These are phyloP conservation scores for Mya arenaria DNA, from an alignment of 1,140 invertebrate genomes.

Conservation along the genomic window DNA sequence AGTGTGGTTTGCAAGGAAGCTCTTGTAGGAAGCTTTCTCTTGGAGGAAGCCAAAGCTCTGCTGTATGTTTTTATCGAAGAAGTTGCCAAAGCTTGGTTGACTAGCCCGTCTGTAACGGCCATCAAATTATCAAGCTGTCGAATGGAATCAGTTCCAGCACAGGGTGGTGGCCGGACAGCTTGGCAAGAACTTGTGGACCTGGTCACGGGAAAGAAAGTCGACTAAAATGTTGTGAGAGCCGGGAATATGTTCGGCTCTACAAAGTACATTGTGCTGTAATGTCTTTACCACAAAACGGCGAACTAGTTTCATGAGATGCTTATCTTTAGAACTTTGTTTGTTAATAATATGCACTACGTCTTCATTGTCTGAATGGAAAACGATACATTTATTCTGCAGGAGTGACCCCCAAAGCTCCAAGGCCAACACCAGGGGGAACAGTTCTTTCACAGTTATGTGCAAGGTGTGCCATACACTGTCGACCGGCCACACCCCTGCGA, in stretches of 20 bases:
- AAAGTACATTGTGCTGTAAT: neutral
- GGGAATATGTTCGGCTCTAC: neutral
- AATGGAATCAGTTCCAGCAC: neutral
- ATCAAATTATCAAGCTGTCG: neutral
- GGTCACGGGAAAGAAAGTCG: neutral
- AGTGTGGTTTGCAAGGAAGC: neutral
- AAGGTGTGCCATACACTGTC: neutral
- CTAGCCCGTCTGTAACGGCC: neutral
- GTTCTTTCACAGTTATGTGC: neutral
- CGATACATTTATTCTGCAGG: slow-evolving; percentile 3
- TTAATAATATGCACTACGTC: slow-evolving; percentile 7
- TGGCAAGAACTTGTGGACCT: slow-evolving; percentile 4
- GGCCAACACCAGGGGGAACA: slow-evolving; percentile 1
- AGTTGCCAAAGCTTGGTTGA: neutral
- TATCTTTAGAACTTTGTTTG: slow-evolving; percentile 22
- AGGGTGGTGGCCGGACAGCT: neutral
- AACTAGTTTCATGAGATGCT: neutral
- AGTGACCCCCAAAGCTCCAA: neutral
- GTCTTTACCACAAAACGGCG: neutral
- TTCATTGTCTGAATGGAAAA: slow-evolving; percentile 23
- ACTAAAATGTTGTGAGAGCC: neutral
- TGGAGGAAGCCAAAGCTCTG: neutral
- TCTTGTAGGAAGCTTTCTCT: neutral
- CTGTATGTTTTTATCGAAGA: neutral
- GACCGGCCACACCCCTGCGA: neutral